Percentiles rank a stretch among this genome's conserved stretches.
Evolutionary conservation across 2,113 vertebrate genomes (phyloP).

Genomic region (Caranx melampygus): DNA sequence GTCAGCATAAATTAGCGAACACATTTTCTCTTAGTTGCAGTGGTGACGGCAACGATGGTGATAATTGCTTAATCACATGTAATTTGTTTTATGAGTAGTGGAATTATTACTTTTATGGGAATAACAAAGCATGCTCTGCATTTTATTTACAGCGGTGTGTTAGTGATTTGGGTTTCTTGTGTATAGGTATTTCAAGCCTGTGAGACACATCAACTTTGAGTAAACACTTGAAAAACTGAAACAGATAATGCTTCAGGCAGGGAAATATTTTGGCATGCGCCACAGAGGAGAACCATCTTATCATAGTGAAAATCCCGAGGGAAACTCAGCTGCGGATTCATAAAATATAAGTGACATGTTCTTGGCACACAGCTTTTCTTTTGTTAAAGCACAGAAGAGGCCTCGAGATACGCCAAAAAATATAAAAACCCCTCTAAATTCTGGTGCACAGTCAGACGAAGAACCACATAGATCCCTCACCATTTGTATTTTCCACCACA

Average conservation of each 20-base stretch:
- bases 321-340: slow-evolving; percentile 56
- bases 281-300: slow-evolving; percentile 47
- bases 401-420: slow-evolving; percentile 33
- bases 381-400: slow-evolving; percentile 50
- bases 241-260: slow-evolving; percentile 36
- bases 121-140: not conserved
- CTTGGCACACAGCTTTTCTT: slow-evolving; percentile 51
- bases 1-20: slow-evolving; percentile 1
- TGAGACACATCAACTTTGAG: slow-evolving; percentile 20
- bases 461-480: slow-evolving; percentile 15
- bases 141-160: slow-evolving; percentile 20
- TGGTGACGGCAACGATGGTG: not conserved
- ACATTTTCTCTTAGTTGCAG: not conserved
- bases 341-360: slow-evolving; percentile 60
- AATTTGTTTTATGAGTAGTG: slow-evolving; percentile 12
- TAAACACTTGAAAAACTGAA: slow-evolving; percentile 42
- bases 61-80: not conserved
- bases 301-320: slow-evolving; percentile 41
- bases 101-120: slow-evolving; percentile 9
- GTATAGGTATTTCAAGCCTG: slow-evolving; percentile 8
- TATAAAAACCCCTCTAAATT: slow-evolving; percentile 14
- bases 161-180: slow-evolving; percentile 19
- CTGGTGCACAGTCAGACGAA: slow-evolving; percentile 12
- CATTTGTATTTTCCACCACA: slow-evolving; percentile 39
- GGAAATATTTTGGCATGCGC: slow-evolving; percentile 27